phyloP scores from a whole-genome alignment of 2,797 vertebrate species.

The Coendou prehensilis region DNA sequence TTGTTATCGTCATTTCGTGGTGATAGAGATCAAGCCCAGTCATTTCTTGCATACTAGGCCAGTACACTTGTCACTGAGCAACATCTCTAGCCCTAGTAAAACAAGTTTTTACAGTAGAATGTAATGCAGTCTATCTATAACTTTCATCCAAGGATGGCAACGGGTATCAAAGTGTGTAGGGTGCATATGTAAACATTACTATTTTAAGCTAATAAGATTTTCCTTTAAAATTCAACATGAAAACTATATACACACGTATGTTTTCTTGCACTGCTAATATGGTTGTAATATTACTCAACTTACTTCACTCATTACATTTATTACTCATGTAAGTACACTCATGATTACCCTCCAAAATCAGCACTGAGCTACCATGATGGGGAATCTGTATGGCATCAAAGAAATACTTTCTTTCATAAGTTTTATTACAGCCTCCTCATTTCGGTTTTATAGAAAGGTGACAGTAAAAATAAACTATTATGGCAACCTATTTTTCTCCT shows the following conservation, averaged over 20 bases:
- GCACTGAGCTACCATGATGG: background rate
- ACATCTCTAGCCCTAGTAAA: background rate
- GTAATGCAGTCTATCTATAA: background rate
- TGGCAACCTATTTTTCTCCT: background rate
- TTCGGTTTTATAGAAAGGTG: conserved; percentile 12
- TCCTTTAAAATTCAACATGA: background rate
- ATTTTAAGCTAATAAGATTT: background rate
- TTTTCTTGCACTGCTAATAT: background rate
- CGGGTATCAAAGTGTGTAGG: background rate
- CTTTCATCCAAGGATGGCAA: background rate
- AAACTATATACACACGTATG: background rate
- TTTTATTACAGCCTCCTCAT: background rate
- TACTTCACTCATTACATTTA: background rate
- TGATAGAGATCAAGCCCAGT: background rate
- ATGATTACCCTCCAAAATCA: background rate
- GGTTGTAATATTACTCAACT: background rate
- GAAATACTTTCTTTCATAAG: background rate
- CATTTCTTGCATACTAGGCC: background rate
- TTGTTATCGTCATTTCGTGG: background rate
- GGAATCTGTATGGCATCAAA: background rate
- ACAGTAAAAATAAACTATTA: background rate
- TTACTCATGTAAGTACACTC: background rate
- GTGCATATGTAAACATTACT: background rate
- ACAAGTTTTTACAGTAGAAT: background rate
- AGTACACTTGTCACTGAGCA: background rate